Percentiles rank a stretch among this genome's conserved stretches.
These are phyloP conservation scores for Gobiocypris rarus DNA, from an alignment of 2,113 vertebrate species.

Conservation along the genomic window DNA sequence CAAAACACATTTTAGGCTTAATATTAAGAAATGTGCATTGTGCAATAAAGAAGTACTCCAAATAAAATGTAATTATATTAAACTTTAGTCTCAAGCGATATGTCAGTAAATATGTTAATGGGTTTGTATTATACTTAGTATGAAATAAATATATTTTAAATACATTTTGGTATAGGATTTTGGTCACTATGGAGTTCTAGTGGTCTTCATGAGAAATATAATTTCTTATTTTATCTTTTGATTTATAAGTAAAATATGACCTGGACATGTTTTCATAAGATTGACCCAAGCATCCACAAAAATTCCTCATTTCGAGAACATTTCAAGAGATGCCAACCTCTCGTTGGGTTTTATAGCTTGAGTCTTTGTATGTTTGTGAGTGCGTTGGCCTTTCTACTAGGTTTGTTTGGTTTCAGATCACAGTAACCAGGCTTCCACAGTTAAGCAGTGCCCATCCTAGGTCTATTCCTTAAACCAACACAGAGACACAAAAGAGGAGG, in stretches of 20 bases:
- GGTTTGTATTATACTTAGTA: too few species aligned
- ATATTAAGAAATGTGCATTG: too few species aligned
- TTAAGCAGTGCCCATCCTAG: slow-evolving; percentile 61
- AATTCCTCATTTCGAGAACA: background rate
- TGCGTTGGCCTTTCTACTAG: slow-evolving; percentile 23
- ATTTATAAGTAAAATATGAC: background rate
- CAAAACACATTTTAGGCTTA: too few species aligned
- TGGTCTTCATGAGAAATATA: background rate
- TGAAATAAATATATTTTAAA: too few species aligned
- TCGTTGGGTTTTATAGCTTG: slow-evolving; percentile 1
- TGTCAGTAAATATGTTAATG: too few species aligned
- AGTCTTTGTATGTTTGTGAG: slow-evolving; percentile 43
- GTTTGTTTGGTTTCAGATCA: slow-evolving; percentile 52
- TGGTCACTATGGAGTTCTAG: background rate
- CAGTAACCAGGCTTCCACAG: slow-evolving; percentile 49
- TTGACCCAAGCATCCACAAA: background rate
- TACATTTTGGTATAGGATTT: too few species aligned
- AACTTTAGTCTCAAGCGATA: too few species aligned
- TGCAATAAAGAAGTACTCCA: too few species aligned
- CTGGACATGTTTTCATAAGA: background rate
- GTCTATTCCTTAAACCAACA: slow-evolving; percentile 68
- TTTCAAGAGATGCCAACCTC: slow-evolving; percentile 20
- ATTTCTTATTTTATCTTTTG: background rate
- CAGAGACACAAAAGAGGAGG: slow-evolving; percentile 54
- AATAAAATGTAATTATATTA: too few species aligned